Percentiles rank a stretch among this genome's conserved stretches.
phyloP scores from a whole-genome alignment of 2,113 vertebrate genomes.

The Cacatua alba region DNA sequence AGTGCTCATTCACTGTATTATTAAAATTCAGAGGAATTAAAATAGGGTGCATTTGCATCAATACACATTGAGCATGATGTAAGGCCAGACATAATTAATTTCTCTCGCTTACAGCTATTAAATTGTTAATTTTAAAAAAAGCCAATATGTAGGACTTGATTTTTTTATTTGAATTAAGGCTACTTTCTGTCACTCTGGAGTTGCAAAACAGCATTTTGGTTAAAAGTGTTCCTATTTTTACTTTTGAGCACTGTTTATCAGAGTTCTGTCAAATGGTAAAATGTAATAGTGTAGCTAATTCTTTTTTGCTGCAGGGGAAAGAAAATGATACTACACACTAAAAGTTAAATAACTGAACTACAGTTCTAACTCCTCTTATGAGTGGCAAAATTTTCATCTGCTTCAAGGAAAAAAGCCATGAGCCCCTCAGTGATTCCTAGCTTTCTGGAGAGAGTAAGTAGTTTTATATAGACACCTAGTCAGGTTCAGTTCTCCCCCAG shows the following conservation, averaged over 20 bases:
- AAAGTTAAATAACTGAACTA: not conserved
- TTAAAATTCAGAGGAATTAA: conserved; percentile 51
- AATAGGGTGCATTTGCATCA: conserved; percentile 53
- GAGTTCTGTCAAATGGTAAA: not conserved
- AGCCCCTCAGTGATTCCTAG: not conserved
- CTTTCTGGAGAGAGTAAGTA: not conserved
- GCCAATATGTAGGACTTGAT: not conserved
- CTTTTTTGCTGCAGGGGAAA: not conserved
- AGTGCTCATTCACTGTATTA: conserved; percentile 61
- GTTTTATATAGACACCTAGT: accelerated
- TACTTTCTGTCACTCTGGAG: not conserved
- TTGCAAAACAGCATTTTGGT: not conserved
- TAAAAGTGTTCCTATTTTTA: not conserved
- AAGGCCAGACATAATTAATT: conserved; percentile 51
- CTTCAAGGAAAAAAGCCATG: not conserved
- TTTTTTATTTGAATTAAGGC: not conserved
- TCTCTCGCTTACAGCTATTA: not conserved
- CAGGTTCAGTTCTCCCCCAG: not conserved
- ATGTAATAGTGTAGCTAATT: not conserved
- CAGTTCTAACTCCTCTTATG: not conserved
- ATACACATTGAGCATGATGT: conserved; percentile 39
- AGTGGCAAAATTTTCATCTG: not conserved
- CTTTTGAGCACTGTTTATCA: not conserved
- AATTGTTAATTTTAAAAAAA: not conserved
- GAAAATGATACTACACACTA: not conserved